phyloP scores from a whole-genome alignment of 2,888 invertebrate species.

The Nomada fabriciana region DNA sequence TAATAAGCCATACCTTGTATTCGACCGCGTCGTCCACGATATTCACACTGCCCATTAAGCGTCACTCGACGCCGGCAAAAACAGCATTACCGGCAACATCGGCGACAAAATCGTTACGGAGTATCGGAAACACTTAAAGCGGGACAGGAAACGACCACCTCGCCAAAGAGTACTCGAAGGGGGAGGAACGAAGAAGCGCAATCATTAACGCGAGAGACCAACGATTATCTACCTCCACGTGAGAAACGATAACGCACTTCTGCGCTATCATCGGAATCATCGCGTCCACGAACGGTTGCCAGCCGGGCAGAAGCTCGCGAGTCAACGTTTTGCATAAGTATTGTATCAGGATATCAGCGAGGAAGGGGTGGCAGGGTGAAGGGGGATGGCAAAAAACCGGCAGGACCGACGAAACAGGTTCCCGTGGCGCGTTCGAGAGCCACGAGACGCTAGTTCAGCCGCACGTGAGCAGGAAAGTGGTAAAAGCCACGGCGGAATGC shows the following conservation, averaged over 20 bases:
- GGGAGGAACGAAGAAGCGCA: no score
- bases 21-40: no score
- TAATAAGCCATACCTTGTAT: no score
- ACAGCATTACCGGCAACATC: background rate
- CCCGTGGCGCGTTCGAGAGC: slow-evolving; percentile 50
- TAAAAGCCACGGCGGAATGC: slow-evolving; percentile 67
- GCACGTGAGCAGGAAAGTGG: slow-evolving; percentile 68
- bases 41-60: no score
- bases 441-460: slow-evolving; percentile 38
- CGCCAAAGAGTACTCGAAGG: no score
- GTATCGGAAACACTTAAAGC: background rate
- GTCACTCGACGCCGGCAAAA: background rate
- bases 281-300: background rate
- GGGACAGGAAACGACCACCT: background rate
- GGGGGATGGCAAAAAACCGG: slow-evolving; percentile 46
- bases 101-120: background rate
- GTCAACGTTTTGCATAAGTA: slow-evolving; percentile 36
- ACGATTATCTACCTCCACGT: no score
- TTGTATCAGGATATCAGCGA: background rate
- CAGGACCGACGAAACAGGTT: slow-evolving; percentile 65
- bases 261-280: background rate
- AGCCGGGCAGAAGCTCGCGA: background rate
- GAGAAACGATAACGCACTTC: no score
- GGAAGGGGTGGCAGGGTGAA: background rate
- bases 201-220: no score